phyloP scores from a whole-genome alignment of 2,888 invertebrate genomes.

The Dolichomitus sp. region DNA sequence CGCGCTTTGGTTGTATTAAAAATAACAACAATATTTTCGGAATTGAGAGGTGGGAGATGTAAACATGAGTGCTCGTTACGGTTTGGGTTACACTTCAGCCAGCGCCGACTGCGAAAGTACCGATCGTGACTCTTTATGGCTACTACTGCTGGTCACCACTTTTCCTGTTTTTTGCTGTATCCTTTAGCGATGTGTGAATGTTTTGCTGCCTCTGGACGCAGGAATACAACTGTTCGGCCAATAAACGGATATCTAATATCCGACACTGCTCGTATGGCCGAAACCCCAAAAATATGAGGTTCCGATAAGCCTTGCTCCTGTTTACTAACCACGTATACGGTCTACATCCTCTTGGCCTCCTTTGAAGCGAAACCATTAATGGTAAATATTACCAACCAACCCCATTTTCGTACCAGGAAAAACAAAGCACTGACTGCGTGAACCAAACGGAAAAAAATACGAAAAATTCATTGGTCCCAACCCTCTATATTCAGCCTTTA shows the following conservation, averaged over 20 bases:
- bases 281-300: conserved; percentile 76
- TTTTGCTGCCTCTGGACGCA: background rate
- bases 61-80: conserved; percentile 4
- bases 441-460: background rate
- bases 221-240: conserved; percentile 74
- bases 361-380: conserved; percentile 15
- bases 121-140: conserved; percentile 4
- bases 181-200: conserved; percentile 14
- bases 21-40: background rate
- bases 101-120: conserved; percentile 5
- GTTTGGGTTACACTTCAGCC: background rate
- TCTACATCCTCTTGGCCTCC: conserved; percentile 38
- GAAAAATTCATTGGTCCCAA: conserved; percentile 40
- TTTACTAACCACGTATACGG: conserved; percentile 68
- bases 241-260: conserved; percentile 80
- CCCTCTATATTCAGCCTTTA: conserved; percentile 47
- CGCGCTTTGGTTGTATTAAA: background rate
- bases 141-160: background rate
- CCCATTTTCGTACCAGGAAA: conserved; percentile 39
- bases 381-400: conserved; percentile 37
- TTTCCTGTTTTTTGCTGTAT: background rate
- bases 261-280: conserved; percentile 71
- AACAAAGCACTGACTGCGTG: background rate
- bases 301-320: conserved; percentile 75
- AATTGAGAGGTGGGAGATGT: conserved; percentile 1